A percentile compares a stretch with the other conserved stretches of the same genome.
These are phyloP conservation scores for Macroteleia sp. DNA, from an alignment of 2,888 invertebrate genomes.

Conservation along the genomic window DNA sequence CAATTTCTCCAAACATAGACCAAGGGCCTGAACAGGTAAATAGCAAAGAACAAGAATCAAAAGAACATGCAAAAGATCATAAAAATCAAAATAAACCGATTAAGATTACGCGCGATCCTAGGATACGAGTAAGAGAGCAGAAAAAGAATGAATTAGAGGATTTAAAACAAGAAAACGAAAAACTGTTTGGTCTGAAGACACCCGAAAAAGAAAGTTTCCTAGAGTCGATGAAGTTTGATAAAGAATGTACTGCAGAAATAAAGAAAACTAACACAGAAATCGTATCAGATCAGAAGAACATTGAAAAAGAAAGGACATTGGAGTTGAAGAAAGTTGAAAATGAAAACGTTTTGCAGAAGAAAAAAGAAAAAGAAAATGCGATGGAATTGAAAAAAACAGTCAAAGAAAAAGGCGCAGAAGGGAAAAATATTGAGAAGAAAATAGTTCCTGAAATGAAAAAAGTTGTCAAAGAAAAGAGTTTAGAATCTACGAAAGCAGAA, in stretches of 20 bases:
- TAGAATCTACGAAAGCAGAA: too few relatives aligned
- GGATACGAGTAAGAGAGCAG: slow-evolving; percentile 18
- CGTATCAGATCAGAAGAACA: too few relatives aligned
- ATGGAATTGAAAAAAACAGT: not conserved
- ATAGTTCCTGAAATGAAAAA: too few relatives aligned
- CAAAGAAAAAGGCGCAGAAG: not conserved
- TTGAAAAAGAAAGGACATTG: too few relatives aligned
- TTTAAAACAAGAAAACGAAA: not conserved
- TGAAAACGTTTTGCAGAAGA: not conserved
- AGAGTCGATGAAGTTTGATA: not conserved
- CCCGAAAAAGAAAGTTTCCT: not conserved
- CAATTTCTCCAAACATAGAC: not conserved
- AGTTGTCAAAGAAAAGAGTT: too few relatives aligned
- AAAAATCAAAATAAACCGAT: not conserved
- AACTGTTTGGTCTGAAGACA: not conserved
- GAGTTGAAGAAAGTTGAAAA: slow-evolving; percentile 5
- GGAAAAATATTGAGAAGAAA: not conserved
- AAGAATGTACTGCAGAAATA: not conserved
- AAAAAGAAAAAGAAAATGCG: slow-evolving; percentile 6
- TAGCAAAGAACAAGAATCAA: not conserved
- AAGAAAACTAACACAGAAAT: too few relatives aligned
- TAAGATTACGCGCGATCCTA: slow-evolving; percentile 8
- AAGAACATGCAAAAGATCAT: not conserved
- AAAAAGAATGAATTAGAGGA: not conserved
- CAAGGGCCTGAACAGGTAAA: not conserved